Evolutionary conservation across 1,140 invertebrate species (phyloP).

Genomic region (Rhopalosiphum maidis): DNA sequence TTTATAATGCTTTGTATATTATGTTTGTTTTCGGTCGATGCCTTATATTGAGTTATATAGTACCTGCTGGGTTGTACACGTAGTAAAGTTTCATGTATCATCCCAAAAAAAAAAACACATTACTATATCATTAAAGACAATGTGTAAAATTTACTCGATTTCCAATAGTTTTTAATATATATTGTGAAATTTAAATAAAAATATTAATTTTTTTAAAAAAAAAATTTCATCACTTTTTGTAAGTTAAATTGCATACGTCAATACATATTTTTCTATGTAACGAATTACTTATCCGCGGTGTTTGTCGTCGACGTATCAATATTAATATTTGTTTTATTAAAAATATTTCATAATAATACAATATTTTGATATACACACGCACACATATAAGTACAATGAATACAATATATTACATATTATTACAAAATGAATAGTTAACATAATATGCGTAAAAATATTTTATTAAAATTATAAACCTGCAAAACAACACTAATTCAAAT

Average conservation of each 20-base stretch:
- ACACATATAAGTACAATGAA: no score
- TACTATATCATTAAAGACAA: not conserved
- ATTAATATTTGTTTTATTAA: not conserved
- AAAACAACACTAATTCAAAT: not conserved
- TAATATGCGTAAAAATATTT: not conserved
- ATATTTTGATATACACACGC: not conserved
- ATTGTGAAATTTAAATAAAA: not conserved
- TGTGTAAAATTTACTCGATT: not conserved
- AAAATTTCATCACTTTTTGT: not conserved
- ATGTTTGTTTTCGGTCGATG: not conserved
- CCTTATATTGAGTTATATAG: no score
- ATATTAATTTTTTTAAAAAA: not conserved
- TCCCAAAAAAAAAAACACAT: not conserved
- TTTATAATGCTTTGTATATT: not conserved
- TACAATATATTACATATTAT: not conserved
- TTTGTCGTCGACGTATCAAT: not conserved
- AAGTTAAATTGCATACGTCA: not conserved
- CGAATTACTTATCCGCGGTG: not conserved
- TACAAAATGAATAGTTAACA: not conserved
- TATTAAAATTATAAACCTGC: not conserved
- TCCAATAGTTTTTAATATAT: not conserved
- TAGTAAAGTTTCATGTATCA: no score
- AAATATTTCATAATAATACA: not conserved
- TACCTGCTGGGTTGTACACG: no score
- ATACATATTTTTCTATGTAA: not conserved